These are phyloP conservation scores for Zeus faber DNA, from an alignment of 2,113 vertebrate genomes.

Conservation along the genomic window DNA sequence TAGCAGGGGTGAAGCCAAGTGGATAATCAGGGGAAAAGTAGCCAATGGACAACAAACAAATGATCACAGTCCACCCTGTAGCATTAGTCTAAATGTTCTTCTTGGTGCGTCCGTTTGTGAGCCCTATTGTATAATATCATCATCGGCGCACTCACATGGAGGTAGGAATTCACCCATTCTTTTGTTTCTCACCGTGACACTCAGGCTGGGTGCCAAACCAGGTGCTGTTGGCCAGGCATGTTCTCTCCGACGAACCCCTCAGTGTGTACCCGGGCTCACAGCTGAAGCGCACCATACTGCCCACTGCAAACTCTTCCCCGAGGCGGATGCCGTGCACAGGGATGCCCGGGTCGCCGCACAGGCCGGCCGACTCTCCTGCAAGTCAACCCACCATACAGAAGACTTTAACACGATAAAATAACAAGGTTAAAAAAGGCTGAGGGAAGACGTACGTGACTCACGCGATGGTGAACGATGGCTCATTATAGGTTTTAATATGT, in stretches of 20 bases:
- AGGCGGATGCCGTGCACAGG: slow-evolving; percentile 89
- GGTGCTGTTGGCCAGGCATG: slow-evolving; percentile 81
- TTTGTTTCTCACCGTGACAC: slow-evolving; percentile 82
- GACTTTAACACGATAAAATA: not conserved
- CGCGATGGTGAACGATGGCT: not conserved
- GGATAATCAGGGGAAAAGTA: not conserved
- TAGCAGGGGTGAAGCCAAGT: not conserved
- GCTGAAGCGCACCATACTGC: slow-evolving; percentile 86
- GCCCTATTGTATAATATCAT: too few species aligned
- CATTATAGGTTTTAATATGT: not conserved
- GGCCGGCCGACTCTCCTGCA: slow-evolving; percentile 80
- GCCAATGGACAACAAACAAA: not conserved
- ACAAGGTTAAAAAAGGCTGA: not conserved
- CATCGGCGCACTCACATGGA: too few species aligned
- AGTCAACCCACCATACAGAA: not conserved
- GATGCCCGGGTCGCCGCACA: slow-evolving; percentile 90
- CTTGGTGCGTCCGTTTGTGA: not conserved
- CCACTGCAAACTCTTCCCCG: slow-evolving; percentile 83
- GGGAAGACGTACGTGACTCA: not conserved
- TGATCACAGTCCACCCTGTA: too few species aligned
- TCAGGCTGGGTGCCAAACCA: slow-evolving; percentile 91
- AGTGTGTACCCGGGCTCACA: slow-evolving; percentile 90
- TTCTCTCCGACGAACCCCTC: slow-evolving; percentile 86
- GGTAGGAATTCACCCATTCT: too few species aligned
- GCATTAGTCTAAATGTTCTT: slow-evolving; percentile 4